These are phyloP conservation scores for Chrysemys picta DNA, from an alignment of 2,113 vertebrate genomes.

Conservation along the genomic window DNA sequence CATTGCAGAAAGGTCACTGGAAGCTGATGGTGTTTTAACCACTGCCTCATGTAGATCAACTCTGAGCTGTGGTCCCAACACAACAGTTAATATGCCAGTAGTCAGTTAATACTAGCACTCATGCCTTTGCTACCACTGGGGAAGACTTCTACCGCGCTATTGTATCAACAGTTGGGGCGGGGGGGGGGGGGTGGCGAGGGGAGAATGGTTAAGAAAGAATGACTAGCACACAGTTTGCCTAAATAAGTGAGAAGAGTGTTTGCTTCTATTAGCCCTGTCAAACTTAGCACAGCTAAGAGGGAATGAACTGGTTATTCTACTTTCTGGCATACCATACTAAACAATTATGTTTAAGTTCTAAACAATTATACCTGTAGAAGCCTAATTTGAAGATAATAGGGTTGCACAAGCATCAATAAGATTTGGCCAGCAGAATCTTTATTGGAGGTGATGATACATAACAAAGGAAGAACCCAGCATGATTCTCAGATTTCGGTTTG, in stretches of 20 bases:
- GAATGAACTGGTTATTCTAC: not conserved
- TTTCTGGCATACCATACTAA: not conserved
- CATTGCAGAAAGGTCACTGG: not conserved
- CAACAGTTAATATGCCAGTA: not conserved
- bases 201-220: not conserved
- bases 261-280: not conserved
- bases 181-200: accelerated
- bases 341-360: not conserved
- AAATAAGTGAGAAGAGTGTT: not conserved
- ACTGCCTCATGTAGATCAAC: not conserved
- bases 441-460: not conserved
- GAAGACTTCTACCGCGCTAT: not conserved
- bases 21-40: not conserved
- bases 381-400: not conserved
- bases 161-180: not conserved
- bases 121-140: not conserved
- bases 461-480: not conserved
- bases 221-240: not conserved
- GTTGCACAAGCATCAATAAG: not conserved
- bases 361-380: not conserved
- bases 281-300: not conserved
- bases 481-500: not conserved
- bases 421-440: not conserved
- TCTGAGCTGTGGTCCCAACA: not conserved
- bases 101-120: not conserved